These are phyloP conservation scores for Harpagoxenus sublaevis DNA, from an alignment of 2,888 invertebrate genomes.

Conservation along the genomic window DNA sequence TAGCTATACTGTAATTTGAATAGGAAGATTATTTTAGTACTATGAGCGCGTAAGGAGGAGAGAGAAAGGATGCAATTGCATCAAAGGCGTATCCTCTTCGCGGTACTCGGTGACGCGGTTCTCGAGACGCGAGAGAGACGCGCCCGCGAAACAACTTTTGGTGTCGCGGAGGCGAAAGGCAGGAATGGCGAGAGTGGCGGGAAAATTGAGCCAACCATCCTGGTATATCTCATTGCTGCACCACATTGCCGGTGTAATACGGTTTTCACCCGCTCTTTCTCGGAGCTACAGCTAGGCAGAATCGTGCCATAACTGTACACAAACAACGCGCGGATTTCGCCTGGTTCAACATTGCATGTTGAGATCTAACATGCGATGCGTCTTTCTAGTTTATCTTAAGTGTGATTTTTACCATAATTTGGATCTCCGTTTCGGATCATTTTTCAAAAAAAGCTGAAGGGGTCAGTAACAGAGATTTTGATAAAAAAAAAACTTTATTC, in stretches of 20 bases:
- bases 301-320: conserved; percentile 57
- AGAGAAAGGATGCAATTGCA: not conserved
- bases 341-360: conserved; percentile 19
- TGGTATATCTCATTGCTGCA: conserved; percentile 41
- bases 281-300: conserved; percentile 39
- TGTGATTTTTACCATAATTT: not conserved
- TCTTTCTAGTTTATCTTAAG: not conserved
- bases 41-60: not conserved
- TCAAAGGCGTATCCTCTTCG: not conserved
- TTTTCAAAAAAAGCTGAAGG: not conserved
- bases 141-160: conserved; percentile 59
- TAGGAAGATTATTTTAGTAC: not conserved
- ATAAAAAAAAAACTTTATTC: not conserved
- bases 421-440: not conserved
- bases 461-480: not conserved
- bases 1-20: not conserved
- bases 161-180: conserved; percentile 53
- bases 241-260: conserved; percentile 55
- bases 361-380: conserved; percentile 4
- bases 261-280: conserved; percentile 61
- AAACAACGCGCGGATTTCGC: conserved; percentile 36
- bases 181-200: conserved; percentile 53
- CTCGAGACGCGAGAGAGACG: conserved; percentile 47
- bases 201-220: conserved; percentile 61
- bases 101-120: not conserved